These are phyloP conservation scores for Cyprinodon variegatus DNA, from an alignment of 2,113 vertebrate genomes.

Conservation along the genomic window DNA sequence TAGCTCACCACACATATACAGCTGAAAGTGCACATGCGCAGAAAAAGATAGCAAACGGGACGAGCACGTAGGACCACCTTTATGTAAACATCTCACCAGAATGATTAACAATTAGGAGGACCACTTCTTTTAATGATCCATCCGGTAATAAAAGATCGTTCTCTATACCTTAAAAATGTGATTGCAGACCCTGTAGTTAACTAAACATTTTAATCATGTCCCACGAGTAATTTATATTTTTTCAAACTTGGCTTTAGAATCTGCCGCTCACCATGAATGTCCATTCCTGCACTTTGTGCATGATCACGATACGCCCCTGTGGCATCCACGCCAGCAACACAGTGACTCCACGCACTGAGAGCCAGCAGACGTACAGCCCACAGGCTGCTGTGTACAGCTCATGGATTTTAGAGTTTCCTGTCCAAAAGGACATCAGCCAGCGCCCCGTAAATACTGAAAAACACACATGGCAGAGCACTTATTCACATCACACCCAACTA, in stretches of 20 bases:
- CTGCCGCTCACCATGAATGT: conserved; percentile 85
- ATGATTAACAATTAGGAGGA: too few relatives aligned
- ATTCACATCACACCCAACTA: not conserved
- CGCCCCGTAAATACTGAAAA: conserved; percentile 92
- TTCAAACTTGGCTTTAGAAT: not conserved
- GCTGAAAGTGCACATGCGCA: too few relatives aligned
- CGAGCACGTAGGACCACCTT: too few relatives aligned
- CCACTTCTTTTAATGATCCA: too few relatives aligned
- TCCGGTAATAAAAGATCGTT: too few relatives aligned
- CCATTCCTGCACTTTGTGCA: conserved; percentile 97
- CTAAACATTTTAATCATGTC: too few relatives aligned
- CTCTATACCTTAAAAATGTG: too few relatives aligned
- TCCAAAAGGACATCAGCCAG: conserved; percentile 99
- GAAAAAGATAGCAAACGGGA: too few relatives aligned
- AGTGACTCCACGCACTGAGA: conserved; percentile 91
- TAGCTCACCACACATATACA: too few relatives aligned
- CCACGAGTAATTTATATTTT: not conserved
- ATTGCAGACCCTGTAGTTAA: too few relatives aligned
- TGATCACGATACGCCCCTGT: conserved; percentile 94
- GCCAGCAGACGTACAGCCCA: conserved; percentile 97
- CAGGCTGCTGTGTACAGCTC: conserved; percentile 98
- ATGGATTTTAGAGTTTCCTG: conserved; percentile 95
- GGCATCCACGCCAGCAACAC: conserved; percentile 98
- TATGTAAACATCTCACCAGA: too few relatives aligned
- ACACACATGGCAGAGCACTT: conserved; percentile 6